These are phyloP conservation scores for Gambusia holbrooki DNA, from an alignment of 2,113 vertebrate species.

Conservation along the genomic window DNA sequence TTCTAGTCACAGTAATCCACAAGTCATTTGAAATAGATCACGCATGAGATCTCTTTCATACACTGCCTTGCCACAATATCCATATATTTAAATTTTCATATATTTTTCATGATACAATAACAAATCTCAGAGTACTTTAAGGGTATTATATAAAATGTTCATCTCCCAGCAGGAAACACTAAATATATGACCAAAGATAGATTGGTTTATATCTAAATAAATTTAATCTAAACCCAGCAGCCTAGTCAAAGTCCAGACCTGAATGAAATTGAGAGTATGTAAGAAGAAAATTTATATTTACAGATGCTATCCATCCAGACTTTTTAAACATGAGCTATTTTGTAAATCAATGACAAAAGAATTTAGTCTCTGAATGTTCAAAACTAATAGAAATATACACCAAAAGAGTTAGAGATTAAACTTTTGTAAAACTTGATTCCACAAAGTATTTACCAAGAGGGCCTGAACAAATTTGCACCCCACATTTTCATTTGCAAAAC, in stretches of 20 bases:
- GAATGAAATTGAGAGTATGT: neutral
- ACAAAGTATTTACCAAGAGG: neutral
- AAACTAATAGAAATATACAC: neutral
- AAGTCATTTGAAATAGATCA: slow-evolving; percentile 22
- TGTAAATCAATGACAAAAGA: neutral
- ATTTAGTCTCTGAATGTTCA: neutral
- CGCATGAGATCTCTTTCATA: neutral
- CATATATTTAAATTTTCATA: too few relatives aligned
- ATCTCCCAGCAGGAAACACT: too few relatives aligned
- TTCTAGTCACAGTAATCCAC: neutral
- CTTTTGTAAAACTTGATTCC: neutral
- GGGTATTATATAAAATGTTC: too few relatives aligned
- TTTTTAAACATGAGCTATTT: neutral
- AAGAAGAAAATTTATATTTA: neutral
- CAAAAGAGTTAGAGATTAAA: neutral
- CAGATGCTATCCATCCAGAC: neutral
- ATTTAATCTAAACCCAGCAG: neutral
- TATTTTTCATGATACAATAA: too few relatives aligned
- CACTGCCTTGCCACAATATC: too few relatives aligned
- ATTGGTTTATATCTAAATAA: too few relatives aligned
- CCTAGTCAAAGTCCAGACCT: neutral
- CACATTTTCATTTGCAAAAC: neutral
- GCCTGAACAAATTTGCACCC: too few relatives aligned
- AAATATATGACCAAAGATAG: too few relatives aligned
- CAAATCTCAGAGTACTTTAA: too few relatives aligned